Percentiles rank a stretch among this genome's conserved stretches.
phyloP scores from a whole-genome alignment of 64 coral and sea anemone species.

The Actinia tenebrosa region DNA sequence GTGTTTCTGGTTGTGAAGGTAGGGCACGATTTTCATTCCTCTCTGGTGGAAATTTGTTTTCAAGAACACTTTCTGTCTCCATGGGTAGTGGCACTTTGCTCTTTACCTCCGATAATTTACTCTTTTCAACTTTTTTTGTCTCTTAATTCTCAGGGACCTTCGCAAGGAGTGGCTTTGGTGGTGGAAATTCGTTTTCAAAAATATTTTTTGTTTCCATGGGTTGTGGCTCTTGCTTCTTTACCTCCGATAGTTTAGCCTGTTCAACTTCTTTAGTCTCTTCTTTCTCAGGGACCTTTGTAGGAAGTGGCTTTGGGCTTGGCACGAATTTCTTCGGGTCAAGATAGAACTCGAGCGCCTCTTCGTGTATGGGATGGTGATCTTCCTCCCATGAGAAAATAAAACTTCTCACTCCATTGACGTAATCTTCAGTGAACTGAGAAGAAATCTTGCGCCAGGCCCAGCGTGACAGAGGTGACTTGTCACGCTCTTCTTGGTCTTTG shows the following conservation, averaged over 20 bases:
- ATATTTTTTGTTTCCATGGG: not conserved
- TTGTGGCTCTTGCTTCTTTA: too few relatives aligned
- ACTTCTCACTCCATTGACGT: slow-evolving; percentile 43
- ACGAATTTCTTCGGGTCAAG: slow-evolving; percentile 41
- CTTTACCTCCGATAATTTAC: not conserved
- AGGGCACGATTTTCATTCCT: not conserved
- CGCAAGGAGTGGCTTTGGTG: too few relatives aligned
- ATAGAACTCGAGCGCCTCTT: slow-evolving; percentile 49
- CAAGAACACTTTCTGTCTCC: not conserved
- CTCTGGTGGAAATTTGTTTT: not conserved
- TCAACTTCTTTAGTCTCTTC: not conserved
- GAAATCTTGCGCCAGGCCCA: slow-evolving; percentile 41
- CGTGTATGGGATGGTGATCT: slow-evolving; percentile 55
- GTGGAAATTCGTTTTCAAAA: not conserved
- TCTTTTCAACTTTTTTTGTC: not conserved
- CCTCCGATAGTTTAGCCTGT: too few relatives aligned
- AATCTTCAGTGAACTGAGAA: slow-evolving; percentile 43
- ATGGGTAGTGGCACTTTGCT: not conserved
- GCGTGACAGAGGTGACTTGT: slow-evolving; percentile 20
- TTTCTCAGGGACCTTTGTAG: not conserved
- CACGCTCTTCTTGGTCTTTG: slow-evolving; percentile 43
- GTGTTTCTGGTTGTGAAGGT: not conserved
- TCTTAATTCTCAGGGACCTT: too few relatives aligned
- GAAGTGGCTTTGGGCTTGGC: not conserved
- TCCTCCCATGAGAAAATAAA: slow-evolving; percentile 75